Evolutionary conservation across 2,113 vertebrate species (phyloP), one percentile per base, ranked within the genome.

Genomic region (Oreochromis aureus): DNA sequence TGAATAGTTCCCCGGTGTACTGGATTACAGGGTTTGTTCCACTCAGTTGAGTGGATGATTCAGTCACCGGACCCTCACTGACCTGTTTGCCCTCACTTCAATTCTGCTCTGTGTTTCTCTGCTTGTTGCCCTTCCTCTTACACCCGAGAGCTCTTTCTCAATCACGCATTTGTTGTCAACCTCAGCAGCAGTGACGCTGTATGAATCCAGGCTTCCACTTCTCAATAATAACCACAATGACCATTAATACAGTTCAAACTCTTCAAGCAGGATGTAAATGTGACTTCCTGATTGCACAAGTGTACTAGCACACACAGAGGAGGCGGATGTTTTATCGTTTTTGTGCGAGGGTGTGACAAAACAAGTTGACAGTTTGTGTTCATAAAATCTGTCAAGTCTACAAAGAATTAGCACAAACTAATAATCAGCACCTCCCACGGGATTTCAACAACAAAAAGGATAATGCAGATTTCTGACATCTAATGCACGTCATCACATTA

Each of bases 161-260:
- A 95, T 92, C 86, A 34, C 10, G 2, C 80, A 91, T 56, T 91
- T 91, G 89, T 91, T 91, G 92, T 93, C 90, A 89, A 90, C 82
- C 85, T 95, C 90, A 94, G 94, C 95, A 94, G 51, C 80, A 84
- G 5, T 83, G 85, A 87, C 39, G 32, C 58, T 89, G 79, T 86
- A 88, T 94, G 92, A 93, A 94, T 92, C 94, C 91, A 88, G 82
- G 85, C 85, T 95, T 94, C 93, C 94, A 92, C 91, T 96, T 96
- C 93, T 92, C 92, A 61, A 63, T 92, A 93, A 87, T 87, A 90
- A 92, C 92, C 86, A 15, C 93, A 89, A 46, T 73, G 85, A 81
- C 88, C 86, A 71, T 83, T 84, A 73, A 86, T 91, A 66, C 53
- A 71, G 51, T 44, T 87, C 73, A 2, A 36, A 59, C 59, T 46